phyloP scores from a whole-genome alignment of 2,888 invertebrate genomes.

The Cryptus armator region DNA sequence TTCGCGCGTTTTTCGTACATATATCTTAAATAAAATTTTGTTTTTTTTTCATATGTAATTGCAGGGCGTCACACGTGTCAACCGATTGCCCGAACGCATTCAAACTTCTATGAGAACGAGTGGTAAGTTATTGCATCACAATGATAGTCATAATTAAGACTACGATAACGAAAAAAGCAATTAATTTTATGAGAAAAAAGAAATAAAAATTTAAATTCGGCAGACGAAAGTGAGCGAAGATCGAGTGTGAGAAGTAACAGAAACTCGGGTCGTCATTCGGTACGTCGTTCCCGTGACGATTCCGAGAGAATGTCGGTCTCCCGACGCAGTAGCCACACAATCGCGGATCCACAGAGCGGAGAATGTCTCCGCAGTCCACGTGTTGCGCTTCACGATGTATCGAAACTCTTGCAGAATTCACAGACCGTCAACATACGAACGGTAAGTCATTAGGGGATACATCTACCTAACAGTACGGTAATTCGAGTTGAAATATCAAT shows the following conservation, averaged over 20 bases:
- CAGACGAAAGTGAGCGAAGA: conserved; percentile 68
- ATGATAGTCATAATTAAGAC: not conserved
- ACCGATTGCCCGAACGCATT: conserved; percentile 78
- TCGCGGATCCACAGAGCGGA: conserved; percentile 38
- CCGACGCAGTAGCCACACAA: not conserved
- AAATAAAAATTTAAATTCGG: not conserved
- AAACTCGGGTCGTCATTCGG: conserved; percentile 74
- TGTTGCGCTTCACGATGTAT: conserved; percentile 81
- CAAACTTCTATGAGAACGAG: conserved; percentile 72
- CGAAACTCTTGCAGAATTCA: conserved; percentile 79
- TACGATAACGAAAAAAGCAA: not conserved
- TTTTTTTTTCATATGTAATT: conserved; percentile 21
- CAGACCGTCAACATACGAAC: conserved; percentile 78
- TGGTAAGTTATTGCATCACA: conserved; percentile 69
- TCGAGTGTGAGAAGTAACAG: conserved; percentile 72
- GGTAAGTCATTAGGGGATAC: conserved; percentile 17
- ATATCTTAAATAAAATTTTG: not conserved
- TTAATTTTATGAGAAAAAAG: not conserved
- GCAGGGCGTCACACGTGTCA: conserved; percentile 73
- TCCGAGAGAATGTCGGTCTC: conserved; percentile 70
- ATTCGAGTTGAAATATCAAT: too few relatives aligned
- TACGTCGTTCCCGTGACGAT: conserved; percentile 71
- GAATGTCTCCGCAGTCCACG: conserved; percentile 76
- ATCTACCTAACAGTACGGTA: too few relatives aligned
- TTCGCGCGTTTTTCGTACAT: not conserved